phyloP scores from a whole-genome alignment of 1,140 invertebrate genomes.

The Hypothenemus hampei region DNA sequence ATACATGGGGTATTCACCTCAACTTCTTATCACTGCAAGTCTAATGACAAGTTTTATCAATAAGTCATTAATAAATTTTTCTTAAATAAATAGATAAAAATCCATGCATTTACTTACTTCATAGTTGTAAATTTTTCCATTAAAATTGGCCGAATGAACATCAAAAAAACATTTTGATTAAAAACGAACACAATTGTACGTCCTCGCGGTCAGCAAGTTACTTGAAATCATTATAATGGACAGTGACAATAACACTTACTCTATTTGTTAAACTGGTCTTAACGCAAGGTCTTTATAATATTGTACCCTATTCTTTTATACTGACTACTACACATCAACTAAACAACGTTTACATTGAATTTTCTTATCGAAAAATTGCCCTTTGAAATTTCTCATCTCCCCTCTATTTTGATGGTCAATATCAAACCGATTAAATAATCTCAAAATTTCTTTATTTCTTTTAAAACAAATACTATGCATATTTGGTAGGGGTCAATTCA shows the following conservation, averaged over 20 bases:
- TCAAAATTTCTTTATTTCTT: no score
- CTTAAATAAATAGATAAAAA: background rate
- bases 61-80: background rate
- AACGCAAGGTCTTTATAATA: slow-evolving; percentile 31
- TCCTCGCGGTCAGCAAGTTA: slow-evolving; percentile 16
- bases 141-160: no score
- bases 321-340: slow-evolving; percentile 23
- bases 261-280: slow-evolving; percentile 30
- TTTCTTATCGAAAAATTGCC: background rate
- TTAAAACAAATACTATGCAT: no score
- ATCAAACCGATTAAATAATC: no score
- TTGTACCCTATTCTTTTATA: slow-evolving; percentile 29
- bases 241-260: slow-evolving; percentile 29
- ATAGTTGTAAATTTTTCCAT: no score
- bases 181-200: slow-evolving; percentile 10
- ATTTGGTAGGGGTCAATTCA: no score
- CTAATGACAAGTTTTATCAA: no score
- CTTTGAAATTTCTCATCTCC: background rate
- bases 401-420: no score
- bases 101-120: slow-evolving; percentile 10
- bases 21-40: no score
- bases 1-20: no score
- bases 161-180: slow-evolving; percentile 23
- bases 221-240: slow-evolving; percentile 30
- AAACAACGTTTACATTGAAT: slow-evolving; percentile 5